phyloP scores from a whole-genome alignment of 2,113 vertebrate genomes.

The Corydoras maculifer region DNA sequence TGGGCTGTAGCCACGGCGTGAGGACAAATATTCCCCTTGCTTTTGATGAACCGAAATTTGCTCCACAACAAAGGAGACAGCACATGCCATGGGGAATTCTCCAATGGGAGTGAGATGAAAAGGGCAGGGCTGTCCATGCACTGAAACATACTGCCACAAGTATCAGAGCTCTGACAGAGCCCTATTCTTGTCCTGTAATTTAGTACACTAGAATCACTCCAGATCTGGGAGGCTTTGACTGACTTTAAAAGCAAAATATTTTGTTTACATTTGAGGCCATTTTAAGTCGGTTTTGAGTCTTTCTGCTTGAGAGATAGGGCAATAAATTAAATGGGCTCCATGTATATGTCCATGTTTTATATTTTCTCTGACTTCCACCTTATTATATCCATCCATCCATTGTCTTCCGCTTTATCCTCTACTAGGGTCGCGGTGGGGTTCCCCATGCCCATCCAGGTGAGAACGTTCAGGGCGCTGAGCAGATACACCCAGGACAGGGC shows the following conservation, averaged over 20 bases:
- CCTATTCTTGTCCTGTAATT: conserved; percentile 75
- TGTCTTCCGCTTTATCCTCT: too few relatives aligned
- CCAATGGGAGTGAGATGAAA: conserved; percentile 87
- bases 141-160: conserved; percentile 72
- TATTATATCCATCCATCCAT: too few relatives aligned
- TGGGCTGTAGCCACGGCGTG: conserved; percentile 54
- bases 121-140: conserved; percentile 71
- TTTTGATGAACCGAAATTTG: conserved; percentile 96
- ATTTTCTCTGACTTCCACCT: too few relatives aligned
- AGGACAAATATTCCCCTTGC: conserved; percentile 83
- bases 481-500: too few relatives aligned
- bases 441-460: too few relatives aligned
- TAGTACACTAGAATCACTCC: conserved; percentile 68
- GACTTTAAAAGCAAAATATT: conserved; percentile 35
- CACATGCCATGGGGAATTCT: conserved; percentile 72
- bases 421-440: too few relatives aligned
- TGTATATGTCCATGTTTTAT: too few relatives aligned
- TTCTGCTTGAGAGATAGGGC: too few relatives aligned
- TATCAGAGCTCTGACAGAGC: conserved; percentile 69
- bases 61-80: conserved; percentile 73
- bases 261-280: too few relatives aligned
- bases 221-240: conserved; percentile 64
- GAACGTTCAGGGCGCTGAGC: too few relatives aligned
- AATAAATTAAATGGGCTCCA: too few relatives aligned
- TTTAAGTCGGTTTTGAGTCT: too few relatives aligned